phyloP scores from a whole-genome alignment of 2,888 invertebrate species.

The Pseudococcus jackbeardsleyi region DNA sequence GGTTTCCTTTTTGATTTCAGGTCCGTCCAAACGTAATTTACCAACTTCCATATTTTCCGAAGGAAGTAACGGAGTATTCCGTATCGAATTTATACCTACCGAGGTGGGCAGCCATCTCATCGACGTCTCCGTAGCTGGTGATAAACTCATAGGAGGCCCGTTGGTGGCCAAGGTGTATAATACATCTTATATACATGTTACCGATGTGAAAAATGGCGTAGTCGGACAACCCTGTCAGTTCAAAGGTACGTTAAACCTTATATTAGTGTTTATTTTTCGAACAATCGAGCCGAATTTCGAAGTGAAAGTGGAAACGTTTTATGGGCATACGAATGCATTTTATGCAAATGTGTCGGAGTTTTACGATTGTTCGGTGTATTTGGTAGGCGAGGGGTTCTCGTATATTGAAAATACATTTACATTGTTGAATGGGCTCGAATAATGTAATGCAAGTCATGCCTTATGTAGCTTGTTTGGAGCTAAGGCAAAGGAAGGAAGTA shows the following conservation, averaged over 20 bases:
- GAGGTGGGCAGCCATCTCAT: conserved; percentile 96
- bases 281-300: not conserved
- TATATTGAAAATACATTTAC: conserved; percentile 14
- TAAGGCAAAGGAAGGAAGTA: not conserved
- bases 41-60: conserved; percentile 85
- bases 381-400: not conserved
- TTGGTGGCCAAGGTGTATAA: conserved; percentile 95
- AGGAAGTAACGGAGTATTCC: conserved; percentile 84
- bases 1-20: conserved; percentile 69
- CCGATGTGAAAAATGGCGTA: conserved; percentile 92
- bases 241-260: conserved; percentile 77
- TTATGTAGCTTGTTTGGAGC: not conserved
- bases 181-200: conserved; percentile 92
- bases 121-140: conserved; percentile 90
- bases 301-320: conserved; percentile 12
- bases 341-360: conserved; percentile 6
- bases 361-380: conserved; percentile 10
- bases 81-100: conserved; percentile 91
- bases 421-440: not conserved
- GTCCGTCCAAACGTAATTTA: conserved; percentile 87
- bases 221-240: conserved; percentile 98
- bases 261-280: not conserved
- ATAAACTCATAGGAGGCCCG: conserved; percentile 90
- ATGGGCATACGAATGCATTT: conserved; percentile 33
- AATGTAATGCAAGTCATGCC: conserved; percentile 11